These are phyloP conservation scores for Scyliorhinus canicula DNA, from an alignment of 2,797 vertebrate species.

Conservation along the genomic window DNA sequence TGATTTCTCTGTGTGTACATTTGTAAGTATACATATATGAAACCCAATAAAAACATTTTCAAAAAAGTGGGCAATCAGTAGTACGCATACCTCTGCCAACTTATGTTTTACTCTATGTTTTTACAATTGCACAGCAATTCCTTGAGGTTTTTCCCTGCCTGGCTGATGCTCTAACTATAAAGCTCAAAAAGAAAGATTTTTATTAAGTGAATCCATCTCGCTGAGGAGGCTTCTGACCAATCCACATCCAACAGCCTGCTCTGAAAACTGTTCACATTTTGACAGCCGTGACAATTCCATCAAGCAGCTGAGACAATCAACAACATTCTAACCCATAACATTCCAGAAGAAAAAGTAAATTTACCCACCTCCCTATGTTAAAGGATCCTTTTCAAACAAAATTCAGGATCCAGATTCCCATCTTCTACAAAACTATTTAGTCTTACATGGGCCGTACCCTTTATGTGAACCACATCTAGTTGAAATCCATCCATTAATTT, in stretches of 20 bases:
- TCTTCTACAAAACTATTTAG: background rate
- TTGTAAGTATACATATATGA: no score
- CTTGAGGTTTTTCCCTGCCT: background rate
- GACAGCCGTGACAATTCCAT: background rate
- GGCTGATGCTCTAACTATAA: background rate
- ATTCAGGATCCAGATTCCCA: no score
- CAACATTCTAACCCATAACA: background rate
- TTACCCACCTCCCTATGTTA: background rate
- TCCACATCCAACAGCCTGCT: background rate
- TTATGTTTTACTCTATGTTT: background rate
- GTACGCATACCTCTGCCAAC: background rate
- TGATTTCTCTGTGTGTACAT: no score
- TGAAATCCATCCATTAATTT: background rate
- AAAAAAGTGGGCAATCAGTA: background rate
- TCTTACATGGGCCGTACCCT: background rate
- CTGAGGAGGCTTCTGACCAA: background rate
- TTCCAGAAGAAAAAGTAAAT: background rate
- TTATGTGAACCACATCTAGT: background rate
- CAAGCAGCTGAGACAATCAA: background rate
- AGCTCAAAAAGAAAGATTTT: background rate
- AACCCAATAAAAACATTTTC: no score
- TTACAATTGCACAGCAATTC: background rate
- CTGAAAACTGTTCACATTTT: background rate
- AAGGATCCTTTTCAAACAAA: no score
- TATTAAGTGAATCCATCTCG: background rate